Base-by-base conservation (phyloP, 2,113 vertebrate species). In the Paraplagusia blochii region DNA sequence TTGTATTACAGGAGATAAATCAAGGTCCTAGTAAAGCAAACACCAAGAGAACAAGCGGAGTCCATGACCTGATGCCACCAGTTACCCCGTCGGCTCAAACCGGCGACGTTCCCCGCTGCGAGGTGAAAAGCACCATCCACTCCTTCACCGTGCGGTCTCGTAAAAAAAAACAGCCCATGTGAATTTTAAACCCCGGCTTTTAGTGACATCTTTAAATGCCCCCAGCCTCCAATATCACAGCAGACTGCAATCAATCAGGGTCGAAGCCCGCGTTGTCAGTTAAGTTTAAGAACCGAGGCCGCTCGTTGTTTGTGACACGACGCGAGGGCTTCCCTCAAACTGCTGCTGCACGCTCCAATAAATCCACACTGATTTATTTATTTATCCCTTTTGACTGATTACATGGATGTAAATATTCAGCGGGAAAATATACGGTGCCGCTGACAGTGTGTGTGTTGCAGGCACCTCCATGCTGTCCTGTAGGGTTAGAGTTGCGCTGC, bases 391-490 rank as follows among this genome's bases (percentile, higher is more conserved):
- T 46, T 81, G 85, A 83, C 83, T 85, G 83, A 84, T 85, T 79
- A 64, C 73, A 66, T 8, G 80, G 75, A 85, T 85, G 81, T 87
- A 85, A 88, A 87, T 87, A 85, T 82, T 66, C 81, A 77, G 66
- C 53, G 18, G 69, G 49, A n/a, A 76, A 81, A 88, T 85, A 87
- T 87, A 87, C 60, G 44, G 79, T 67, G 49, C 11, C 43, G 53
- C 44, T 83, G 86, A 84, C 83, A 78, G 78, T 64, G 75, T 66
- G 77, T 69, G 77, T 81, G 64, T 71, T 69, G 72, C 66, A 59
- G 77, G 82, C 82, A 53, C 56, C 84, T 18, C 58, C 77, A 72
- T 47, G 74, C 76, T 67, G 77, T 80, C 77, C 73, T 77, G 77
- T 70, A 65, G 77, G 81, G 81, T 80, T 83, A 80, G 71, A 77